These are phyloP conservation scores for Drosophila bipectinata DNA, from an alignment of 1,140 invertebrate species.

Conservation along the genomic window DNA sequence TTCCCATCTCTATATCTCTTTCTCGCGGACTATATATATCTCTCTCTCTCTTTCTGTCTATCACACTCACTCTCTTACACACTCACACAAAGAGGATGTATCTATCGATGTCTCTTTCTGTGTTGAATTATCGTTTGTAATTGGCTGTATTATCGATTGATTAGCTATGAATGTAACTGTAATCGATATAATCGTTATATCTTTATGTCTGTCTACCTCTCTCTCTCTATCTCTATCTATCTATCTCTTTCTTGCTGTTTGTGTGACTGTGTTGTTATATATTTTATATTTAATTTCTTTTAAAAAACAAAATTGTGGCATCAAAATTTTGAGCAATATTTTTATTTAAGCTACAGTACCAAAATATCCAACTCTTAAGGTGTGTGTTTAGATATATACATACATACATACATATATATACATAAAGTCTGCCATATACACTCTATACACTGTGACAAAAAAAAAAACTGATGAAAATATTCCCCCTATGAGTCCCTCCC, in stretches of 20 bases:
- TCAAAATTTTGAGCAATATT: conserved; percentile 22
- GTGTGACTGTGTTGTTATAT: conserved; percentile 32
- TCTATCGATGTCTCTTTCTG: conserved; percentile 23
- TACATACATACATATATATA: neutral
- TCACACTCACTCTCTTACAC: conserved; percentile 18
- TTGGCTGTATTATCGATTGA: conserved; percentile 62
- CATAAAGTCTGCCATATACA: conserved; percentile 8
- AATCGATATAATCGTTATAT: conserved; percentile 16
- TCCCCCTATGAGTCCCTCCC: conserved; percentile 21
- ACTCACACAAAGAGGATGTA: conserved; percentile 2
- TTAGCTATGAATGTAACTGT: conserved; percentile 22
- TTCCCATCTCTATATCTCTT: conserved; percentile 51
- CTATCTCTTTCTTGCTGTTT: conserved; percentile 39
- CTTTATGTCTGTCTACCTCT: conserved; percentile 49
- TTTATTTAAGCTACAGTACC: conserved; percentile 22
- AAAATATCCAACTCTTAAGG: conserved; percentile 10
- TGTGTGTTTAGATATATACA: conserved; percentile 21
- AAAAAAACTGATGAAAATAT: neutral
- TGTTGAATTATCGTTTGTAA: conserved; percentile 48
- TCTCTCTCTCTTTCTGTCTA: conserved; percentile 13
- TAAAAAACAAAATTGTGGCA: conserved; percentile 28
- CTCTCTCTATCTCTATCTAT: conserved; percentile 34
- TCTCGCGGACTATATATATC: conserved; percentile 23
- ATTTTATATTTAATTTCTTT: neutral
- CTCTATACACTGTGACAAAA: conserved; percentile 13